These are phyloP conservation scores for Musca vetustissima DNA, from an alignment of 1,140 invertebrate genomes.

Conservation along the genomic window DNA sequence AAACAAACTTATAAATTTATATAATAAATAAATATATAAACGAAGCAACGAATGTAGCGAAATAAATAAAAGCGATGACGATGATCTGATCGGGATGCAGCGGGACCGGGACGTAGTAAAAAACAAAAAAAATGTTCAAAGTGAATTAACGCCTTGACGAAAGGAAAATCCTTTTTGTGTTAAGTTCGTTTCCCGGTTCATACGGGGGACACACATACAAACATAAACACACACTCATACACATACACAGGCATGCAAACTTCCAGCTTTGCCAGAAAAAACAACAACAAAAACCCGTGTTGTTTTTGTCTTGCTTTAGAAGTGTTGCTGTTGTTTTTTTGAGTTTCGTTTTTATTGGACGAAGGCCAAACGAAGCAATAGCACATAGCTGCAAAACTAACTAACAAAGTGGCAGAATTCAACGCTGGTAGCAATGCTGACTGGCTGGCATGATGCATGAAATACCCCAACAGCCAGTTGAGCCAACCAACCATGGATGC, in stretches of 20 bases:
- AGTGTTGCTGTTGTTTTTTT: not conserved
- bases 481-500: no score
- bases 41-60: not conserved
- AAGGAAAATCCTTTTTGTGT: slow-evolving; percentile 17
- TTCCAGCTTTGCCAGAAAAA: not conserved
- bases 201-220: no score
- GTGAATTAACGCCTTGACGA: slow-evolving; percentile 22
- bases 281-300: not conserved
- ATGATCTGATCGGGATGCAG: no score
- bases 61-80: no score
- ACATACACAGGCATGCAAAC: not conserved
- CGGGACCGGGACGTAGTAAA: no score
- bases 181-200: not conserved
- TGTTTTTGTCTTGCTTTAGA: no score
- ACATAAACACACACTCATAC: not conserved
- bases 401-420: not conserved
- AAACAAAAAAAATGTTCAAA: slow-evolving; percentile 3
- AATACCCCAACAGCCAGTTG: no score
- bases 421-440: not conserved
- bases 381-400: not conserved
- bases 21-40: no score
- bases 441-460: no score
- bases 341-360: not conserved
- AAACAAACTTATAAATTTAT: not conserved
- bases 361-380: slow-evolving; percentile 10